A percentile compares a stretch with the other conserved stretches of the same genome.
phyloP scores from a whole-genome alignment of 2,113 vertebrate genomes.

The Nipponia nippon region DNA sequence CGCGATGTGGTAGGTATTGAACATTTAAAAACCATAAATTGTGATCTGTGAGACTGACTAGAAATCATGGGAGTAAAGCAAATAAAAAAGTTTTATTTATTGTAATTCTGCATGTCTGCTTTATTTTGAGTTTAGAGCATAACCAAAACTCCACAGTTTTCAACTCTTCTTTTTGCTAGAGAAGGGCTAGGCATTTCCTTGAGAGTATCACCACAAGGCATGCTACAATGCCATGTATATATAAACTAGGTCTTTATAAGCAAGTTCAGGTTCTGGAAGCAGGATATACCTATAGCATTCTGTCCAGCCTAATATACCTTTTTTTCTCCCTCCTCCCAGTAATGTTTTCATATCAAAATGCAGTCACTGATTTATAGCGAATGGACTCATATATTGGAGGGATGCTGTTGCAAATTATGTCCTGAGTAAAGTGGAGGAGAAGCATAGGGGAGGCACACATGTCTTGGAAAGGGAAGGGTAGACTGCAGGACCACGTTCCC shows the following conservation, averaged over 20 bases:
- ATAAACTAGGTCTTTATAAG: neutral
- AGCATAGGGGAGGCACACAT: neutral
- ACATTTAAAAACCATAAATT: neutral
- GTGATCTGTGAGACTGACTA: neutral
- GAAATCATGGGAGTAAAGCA: neutral
- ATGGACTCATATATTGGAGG: neutral
- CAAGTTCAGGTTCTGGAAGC: neutral
- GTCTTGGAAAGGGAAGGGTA: neutral
- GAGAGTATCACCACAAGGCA: neutral
- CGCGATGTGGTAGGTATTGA: accelerated
- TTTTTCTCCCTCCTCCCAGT: neutral
- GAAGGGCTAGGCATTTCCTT: neutral
- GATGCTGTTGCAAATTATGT: neutral
- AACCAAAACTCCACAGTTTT: neutral
- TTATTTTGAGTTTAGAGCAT: neutral
- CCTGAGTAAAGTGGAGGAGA: neutral
- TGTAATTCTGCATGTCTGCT: neutral
- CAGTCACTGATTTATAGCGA: neutral
- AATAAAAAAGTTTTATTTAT: neutral
- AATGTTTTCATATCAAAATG: neutral
- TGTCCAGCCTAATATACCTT: neutral
- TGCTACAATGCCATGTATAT: neutral
- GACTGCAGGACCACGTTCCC: neutral
- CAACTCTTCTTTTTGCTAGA: neutral
- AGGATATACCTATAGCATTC: neutral